These are phyloP conservation scores for Melinaea marsaeus DNA, from an alignment of 2,888 invertebrate genomes.

Conservation along the genomic window DNA sequence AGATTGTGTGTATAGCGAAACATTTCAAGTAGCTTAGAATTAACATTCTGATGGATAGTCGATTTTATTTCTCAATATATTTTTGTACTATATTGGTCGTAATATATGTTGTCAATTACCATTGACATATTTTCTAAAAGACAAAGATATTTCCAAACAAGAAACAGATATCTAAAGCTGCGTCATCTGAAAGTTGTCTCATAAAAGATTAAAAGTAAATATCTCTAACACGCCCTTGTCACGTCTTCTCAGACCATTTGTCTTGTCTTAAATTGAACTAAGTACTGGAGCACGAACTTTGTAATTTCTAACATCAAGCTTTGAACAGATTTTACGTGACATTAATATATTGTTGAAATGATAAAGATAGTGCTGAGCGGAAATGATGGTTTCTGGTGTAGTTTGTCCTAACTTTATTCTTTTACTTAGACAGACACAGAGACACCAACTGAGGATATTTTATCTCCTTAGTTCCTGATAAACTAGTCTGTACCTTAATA, in stretches of 20 bases:
- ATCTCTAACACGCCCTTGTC: slow-evolving; percentile 5
- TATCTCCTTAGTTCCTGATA: too few species aligned
- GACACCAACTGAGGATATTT: too few species aligned
- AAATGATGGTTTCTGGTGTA: background rate
- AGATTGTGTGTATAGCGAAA: too few species aligned
- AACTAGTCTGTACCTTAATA: too few species aligned
- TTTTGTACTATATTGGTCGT: background rate
- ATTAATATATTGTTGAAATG: slow-evolving; percentile 10
- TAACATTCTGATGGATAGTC: too few species aligned
- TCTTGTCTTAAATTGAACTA: slow-evolving; percentile 11
- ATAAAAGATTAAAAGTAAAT: slow-evolving; percentile 7
- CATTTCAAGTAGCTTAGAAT: too few species aligned
- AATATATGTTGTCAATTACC: background rate
- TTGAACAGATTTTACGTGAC: slow-evolving; percentile 12
- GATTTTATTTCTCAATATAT: too few species aligned
- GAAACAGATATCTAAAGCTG: slow-evolving; percentile 1
- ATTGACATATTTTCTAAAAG: background rate
- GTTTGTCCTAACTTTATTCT: too few species aligned
- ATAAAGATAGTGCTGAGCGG: background rate
- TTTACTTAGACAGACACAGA: too few species aligned
- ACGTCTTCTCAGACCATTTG: slow-evolving; percentile 3
- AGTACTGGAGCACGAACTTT: slow-evolving; percentile 14
- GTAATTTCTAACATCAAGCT: slow-evolving; percentile 11
- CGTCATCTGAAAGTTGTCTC: slow-evolving; percentile 2
- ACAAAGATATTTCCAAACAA: background rate